Evolutionary conservation across 2,797 vertebrate genomes (phyloP), one percentile per base, ranked within the genome.

Genomic region (Pyrocephalus nanus): DNA sequence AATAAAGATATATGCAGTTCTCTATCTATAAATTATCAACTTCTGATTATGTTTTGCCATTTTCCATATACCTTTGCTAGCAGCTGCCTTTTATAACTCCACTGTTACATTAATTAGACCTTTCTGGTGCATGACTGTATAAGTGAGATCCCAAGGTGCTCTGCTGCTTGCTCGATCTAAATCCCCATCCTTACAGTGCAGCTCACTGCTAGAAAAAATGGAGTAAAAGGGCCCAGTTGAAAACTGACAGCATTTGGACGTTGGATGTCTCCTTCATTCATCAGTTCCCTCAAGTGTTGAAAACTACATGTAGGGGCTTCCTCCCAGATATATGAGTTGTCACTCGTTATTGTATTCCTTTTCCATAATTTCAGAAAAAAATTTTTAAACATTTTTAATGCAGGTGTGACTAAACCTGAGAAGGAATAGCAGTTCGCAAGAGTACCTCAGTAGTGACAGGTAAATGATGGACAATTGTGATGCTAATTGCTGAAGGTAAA

Each of bases 31-130:
- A 76, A 60, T 57, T 61, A 40, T 22, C 54, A 57, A 18, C 23
- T 45, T 47, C 25, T n/a, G 16, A 74, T 10, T 9, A 51, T 18
- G 43, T 85, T 48, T 66, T 71, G 12, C 34, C 4, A 3, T 42
- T 23, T 50, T 10, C 8, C 38, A 55, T 25, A 0, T 21, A 11
- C 11, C 3, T 5, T 21, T 50, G 1, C 29, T 61, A 45, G 26
- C 50, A 85, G 32, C 38, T 80, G 72, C 36, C n/a, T 82, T 61
- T 61, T 73, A 30, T 20, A 79, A 22, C 22, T 25, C 17, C n/a
- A 25, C 66, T 2, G 0, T 58, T 54, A 15, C 0, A 0, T 76
- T 70, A 62, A 83, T 83, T 58, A 65, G 18, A 54, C 29, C 7
- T 2, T 57, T 40, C 55, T 66, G 79, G 64, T 70, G 11, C n/a